Conservation (phyloP, 2,113 vertebrate species). For the Melospiza georgiana region DNA sequence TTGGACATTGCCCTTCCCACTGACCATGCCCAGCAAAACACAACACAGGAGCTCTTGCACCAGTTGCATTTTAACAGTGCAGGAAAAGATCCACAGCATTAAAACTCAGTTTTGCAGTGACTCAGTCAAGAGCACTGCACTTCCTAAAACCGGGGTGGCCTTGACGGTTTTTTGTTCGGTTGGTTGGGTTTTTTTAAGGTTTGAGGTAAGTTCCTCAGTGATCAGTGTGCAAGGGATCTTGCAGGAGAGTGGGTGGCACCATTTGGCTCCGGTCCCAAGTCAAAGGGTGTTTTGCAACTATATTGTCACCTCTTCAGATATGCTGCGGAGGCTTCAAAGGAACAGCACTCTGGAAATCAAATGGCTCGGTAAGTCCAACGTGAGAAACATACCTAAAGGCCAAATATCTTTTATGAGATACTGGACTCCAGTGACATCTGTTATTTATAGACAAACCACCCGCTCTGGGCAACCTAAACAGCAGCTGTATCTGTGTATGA, state of each 20-base stretch:
- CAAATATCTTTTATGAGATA: background rate
- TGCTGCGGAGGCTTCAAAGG: background rate
- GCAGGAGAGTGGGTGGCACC: background rate
- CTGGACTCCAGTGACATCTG: background rate
- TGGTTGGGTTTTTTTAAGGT: background rate
- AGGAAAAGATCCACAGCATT: fast-evolving
- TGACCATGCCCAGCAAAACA: background rate
- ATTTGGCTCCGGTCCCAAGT: background rate
- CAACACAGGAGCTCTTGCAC: background rate
- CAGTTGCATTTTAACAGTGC: background rate
- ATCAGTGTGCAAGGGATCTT: background rate
- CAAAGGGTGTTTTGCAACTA: background rate
- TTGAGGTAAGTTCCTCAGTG: background rate
- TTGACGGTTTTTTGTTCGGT: background rate
- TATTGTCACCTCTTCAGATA: background rate
- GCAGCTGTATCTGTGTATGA: background rate
- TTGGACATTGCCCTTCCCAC: background rate
- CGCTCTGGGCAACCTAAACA: background rate
- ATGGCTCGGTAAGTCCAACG: background rate
- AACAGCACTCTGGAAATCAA: background rate
- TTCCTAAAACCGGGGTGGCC: background rate
- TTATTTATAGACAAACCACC: background rate
- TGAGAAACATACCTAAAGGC: background rate
- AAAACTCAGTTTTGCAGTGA: background rate
- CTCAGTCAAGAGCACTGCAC: background rate